These are phyloP conservation scores for Deroplatys truncata DNA, from an alignment of 2,888 invertebrate species.

Conservation along the genomic window DNA sequence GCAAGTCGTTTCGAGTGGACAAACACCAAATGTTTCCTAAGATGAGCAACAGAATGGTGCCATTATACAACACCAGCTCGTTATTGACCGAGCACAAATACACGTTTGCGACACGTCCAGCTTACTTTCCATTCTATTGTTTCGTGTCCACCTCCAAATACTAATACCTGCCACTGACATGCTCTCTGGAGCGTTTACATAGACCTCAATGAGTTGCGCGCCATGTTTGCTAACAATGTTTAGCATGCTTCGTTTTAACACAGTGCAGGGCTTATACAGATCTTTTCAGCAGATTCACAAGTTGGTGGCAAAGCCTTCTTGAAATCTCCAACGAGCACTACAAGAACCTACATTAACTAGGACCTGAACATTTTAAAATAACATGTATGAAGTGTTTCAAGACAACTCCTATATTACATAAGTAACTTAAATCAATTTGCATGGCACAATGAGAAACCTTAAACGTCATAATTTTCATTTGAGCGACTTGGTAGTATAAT, in stretches of 20 bases:
- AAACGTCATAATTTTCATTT: too few relatives aligned
- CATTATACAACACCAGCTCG: neutral
- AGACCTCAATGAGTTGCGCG: neutral
- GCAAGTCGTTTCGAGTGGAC: neutral
- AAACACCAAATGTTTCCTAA: neutral
- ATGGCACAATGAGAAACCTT: too few relatives aligned
- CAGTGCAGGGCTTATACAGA: too few relatives aligned
- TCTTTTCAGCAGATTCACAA: too few relatives aligned
- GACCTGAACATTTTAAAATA: too few relatives aligned
- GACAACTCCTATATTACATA: too few relatives aligned
- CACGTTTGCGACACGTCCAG: neutral
- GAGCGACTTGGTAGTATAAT: too few relatives aligned
- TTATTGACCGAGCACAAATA: neutral
- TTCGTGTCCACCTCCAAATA: neutral
- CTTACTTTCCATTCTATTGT: neutral
- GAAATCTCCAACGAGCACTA: too few relatives aligned
- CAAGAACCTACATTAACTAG: too few relatives aligned
- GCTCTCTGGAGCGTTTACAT: neutral
- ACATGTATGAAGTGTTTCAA: too few relatives aligned
- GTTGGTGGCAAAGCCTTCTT: too few relatives aligned
- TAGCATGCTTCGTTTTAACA: neutral
- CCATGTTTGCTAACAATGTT: neutral
- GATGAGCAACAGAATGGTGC: neutral
- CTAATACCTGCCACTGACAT: neutral
- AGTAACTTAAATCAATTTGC: too few relatives aligned